A percentile compares a stretch with the other conserved stretches of the same genome.
These are phyloP conservation scores for Melospiza melodia DNA, from an alignment of 2,113 vertebrate species.

Conservation along the genomic window DNA sequence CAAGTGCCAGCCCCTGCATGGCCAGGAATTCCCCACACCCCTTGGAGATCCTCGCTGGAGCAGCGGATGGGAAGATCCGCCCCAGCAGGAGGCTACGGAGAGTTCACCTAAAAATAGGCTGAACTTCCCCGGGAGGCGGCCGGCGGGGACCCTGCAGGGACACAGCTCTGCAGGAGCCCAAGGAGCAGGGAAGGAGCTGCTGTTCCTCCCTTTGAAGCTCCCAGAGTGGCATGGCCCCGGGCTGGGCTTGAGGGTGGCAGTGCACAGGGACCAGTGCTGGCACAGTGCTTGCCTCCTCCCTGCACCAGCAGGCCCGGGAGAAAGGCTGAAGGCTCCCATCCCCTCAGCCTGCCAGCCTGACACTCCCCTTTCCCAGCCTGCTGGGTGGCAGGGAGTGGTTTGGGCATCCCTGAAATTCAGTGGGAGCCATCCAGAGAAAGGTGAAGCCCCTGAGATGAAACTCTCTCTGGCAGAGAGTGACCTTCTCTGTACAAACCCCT, in stretches of 20 bases:
- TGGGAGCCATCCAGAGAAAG: background rate
- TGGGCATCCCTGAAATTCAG: background rate
- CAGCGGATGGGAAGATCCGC: background rate
- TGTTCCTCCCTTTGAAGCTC: background rate
- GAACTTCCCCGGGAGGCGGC: background rate
- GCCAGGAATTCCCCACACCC: background rate
- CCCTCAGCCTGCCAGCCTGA: accelerated
- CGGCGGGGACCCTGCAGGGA: background rate
- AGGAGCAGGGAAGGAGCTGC: background rate
- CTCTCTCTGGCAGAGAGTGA: background rate
- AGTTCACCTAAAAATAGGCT: conserved; percentile 57
- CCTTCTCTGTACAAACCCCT: background rate
- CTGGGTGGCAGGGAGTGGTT: accelerated
- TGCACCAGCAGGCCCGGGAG: accelerated
- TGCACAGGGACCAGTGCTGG: accelerated
- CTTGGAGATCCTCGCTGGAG: background rate
- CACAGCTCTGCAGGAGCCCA: background rate
- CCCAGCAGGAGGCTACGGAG: background rate
- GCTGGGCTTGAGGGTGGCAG: background rate
- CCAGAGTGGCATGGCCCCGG: accelerated
- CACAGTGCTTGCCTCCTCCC: background rate
- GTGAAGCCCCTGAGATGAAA: background rate
- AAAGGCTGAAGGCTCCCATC: background rate
- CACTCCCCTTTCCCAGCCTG: background rate
- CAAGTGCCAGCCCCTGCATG: background rate